Percentiles rank a stretch among this genome's conserved stretches.
Evolutionary conservation across 2,888 invertebrate genomes (phyloP).

Genomic region (Iphiclides podalirius): DNA sequence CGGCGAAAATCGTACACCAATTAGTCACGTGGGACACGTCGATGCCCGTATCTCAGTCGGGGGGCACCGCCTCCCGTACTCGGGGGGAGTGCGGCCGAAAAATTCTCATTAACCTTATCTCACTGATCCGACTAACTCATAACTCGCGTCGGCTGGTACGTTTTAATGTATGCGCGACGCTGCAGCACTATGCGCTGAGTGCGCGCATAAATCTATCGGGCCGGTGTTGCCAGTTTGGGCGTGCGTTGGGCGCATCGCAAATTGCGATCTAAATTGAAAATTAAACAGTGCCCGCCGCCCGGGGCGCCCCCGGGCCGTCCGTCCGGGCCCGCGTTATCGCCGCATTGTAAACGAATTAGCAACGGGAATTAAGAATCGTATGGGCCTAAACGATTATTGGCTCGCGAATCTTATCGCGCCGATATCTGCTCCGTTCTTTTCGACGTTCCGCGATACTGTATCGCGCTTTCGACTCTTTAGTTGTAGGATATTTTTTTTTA

Average conservation of each 20-base stretch:
- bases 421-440: neutral
- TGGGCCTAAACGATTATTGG: constrained; percentile 16
- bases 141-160: constrained; percentile 71
- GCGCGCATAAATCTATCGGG: constrained; percentile 72
- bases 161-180: constrained; percentile 64
- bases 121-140: constrained; percentile 50
- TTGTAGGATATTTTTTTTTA: no score
- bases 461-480: no score
- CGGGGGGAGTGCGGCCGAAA: constrained; percentile 46
- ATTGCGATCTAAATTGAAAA: constrained; percentile 82
- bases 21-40: constrained; percentile 51
- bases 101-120: constrained; percentile 73
- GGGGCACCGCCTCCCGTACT: constrained; percentile 34
- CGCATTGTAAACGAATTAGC: constrained; percentile 23
- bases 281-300: constrained; percentile 66
- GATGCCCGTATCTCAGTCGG: constrained; percentile 51
- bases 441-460: neutral
- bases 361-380: constrained; percentile 18
- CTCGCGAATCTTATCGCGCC: neutral
- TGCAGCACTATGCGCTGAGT: constrained; percentile 41
- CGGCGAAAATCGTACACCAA: constrained; percentile 32
- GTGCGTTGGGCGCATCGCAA: constrained; percentile 71
- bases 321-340: constrained; percentile 6
- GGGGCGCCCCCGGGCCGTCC: constrained; percentile 36
- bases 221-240: constrained; percentile 73